Base-by-base conservation (phyloP, 2,113 vertebrate genomes). In the Syrmaticus mikado region DNA sequence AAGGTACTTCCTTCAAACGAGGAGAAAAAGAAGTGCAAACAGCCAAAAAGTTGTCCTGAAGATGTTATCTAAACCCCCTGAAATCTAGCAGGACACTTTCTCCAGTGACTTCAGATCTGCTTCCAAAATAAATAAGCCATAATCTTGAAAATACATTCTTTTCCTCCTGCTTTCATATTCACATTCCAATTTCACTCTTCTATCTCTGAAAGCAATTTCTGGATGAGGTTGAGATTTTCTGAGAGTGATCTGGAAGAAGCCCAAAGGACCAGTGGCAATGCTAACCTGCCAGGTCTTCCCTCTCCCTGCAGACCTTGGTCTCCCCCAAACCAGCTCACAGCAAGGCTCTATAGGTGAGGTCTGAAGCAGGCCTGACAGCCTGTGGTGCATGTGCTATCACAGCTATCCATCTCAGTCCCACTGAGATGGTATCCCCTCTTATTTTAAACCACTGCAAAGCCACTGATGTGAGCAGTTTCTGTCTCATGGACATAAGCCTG, bases 81-180 rank as follows among this genome's bases (percentile, higher is more conserved):
- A 90, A 94, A 78, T 21, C 10, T 38, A 87, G 28, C 21, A 71
- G 60, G 66, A 50, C 21, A 50, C 72, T 74, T 83, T 75, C 84
- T 60, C 41, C 70, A 68, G 5, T 19, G 11, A 93, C 14, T 66
- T 40, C 67, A 82, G 24, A 21, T 57, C n/a, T 19, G 57, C n/a
- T 90, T 94, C 81, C 67, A 89, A 94, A 82, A 81, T 52, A 90
- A 89, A 90, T 32, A 57, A 87, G 41, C 28, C 48, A 58, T 41
- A 34, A 24, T 40, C 58, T 68, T 40, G n/a, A 72, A 89, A 91
- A 65, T 25, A 46, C 46, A 13, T 25, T n/a, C 27, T 81, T 82
- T 46, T 2, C 8, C 2, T 10, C 1, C 13, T 2, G 3, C 21
- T 28, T 87, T 82, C 60, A 21, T 14, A 19, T 18, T 71, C 32